Evolutionary conservation across 2,888 invertebrate genomes (phyloP), one percentile per base, ranked within the genome.

Genomic region (Cheilosia vulpina): DNA sequence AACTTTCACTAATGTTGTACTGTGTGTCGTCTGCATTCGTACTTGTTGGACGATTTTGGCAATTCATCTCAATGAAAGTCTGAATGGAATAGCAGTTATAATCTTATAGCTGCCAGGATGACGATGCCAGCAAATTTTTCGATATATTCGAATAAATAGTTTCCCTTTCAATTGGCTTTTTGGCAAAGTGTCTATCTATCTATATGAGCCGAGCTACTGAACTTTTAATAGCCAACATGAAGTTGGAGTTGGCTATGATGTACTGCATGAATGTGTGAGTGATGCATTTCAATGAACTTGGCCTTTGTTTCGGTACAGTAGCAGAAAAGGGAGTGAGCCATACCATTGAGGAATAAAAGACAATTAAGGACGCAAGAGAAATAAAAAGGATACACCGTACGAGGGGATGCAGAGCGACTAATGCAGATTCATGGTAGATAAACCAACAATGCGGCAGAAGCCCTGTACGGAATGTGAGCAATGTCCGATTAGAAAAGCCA

Each of bases 1-100:
- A 85, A 85, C 81, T 85, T 81, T 85, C 81, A 76, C 85, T 81
- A 65, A 71, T 71, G 27, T 60, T 45, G 17, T 47, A 13, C 43
- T 34, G 52, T 21, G 13, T 15, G 52, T 5, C 24, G 38, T 52
- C 3, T 69, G 60, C 55, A 43, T 31, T 68, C 6, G 50, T 27
- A 80, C 81, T 81, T 85, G 76, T 85, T 81, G 76, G 85, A 68
- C 76, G 41, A 81, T 81, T 52, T 77, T 72, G 72, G 76, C 85
- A 81, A 85, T 81, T 76, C 75, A 84, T 84, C 75, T 84, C 84
- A 84, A 84, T 84, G 80, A 80, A 84, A 79, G 79, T 80, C 84
- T 75, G 75, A 75, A 84, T 71, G 60, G 75, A 75, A 58, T 47
- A 65, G 75, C 69, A 80, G 79, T 75, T 65, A 75, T 75, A 63